Conservation (phyloP, 2,113 vertebrate genomes). For the Aspiorhynchus laticeps region DNA sequence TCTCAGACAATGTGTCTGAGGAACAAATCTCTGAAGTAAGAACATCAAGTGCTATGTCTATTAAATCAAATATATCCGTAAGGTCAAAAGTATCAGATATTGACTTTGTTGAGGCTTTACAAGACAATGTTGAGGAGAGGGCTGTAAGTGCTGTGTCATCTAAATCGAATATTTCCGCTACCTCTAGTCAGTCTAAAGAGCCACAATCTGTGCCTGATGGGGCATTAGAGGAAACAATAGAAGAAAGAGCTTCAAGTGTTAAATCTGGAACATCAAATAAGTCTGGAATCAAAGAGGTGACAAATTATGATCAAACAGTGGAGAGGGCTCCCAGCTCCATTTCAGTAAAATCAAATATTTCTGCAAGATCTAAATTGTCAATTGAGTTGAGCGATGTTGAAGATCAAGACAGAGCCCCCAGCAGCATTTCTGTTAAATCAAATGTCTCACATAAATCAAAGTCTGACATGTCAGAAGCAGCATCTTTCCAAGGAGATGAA, state of each 20-base stretch:
- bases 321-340: background rate
- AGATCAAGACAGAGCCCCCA: background rate
- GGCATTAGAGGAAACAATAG: background rate
- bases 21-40: constrained; percentile 13
- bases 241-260: background rate
- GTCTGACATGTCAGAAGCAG: constrained; percentile 25
- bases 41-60: constrained; percentile 42
- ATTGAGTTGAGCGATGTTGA: constrained; percentile 22
- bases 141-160: background rate
- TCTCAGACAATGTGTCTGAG: background rate
- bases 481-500: background rate
- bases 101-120: background rate
- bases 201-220: background rate
- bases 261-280: constrained; percentile 14
- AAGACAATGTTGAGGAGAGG: constrained; percentile 9
- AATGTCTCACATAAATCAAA: background rate
- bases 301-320: background rate
- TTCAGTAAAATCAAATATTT: constrained; percentile 2
- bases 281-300: background rate
- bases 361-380: background rate
- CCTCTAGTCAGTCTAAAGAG: background rate
- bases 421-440: constrained; percentile 8
- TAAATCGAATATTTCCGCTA: constrained; percentile 10
- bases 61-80: constrained; percentile 22
- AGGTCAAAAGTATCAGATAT: constrained; percentile 30